Base-by-base conservation (phyloP, 2,888 invertebrate genomes). In the Tenthredo scrophulariae region DNA sequence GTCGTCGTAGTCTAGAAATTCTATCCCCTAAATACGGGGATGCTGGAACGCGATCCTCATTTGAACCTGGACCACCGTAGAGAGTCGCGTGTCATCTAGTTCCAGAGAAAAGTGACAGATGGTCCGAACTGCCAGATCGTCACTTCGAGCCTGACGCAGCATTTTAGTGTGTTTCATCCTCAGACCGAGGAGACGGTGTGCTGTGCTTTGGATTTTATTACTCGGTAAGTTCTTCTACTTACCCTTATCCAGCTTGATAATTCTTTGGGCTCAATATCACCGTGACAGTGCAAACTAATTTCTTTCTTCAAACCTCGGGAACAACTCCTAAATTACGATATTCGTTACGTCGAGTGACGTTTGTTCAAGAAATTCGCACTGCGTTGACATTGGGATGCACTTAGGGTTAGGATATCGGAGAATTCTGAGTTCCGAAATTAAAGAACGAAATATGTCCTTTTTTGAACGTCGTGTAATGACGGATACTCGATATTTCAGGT, bases 1-100 rank as follows among this genome's bases (percentile, higher is more conserved):
- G 86, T 88, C 90, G 88, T 89, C 89, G 87, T 87, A 86, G 85
- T 86, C 87, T 86, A 85, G 87, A 87, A 87, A 87, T 91, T 89
- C 90, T 85, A 85, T 74, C 89, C 91, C 92, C 92, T 92, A 92
- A 92, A 93, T 92, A 93, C 90, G 86, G 87, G 87, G 90, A 88
- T 91, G 91, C 92, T 91, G 91, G 89, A 86, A 87, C 88, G 72
- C 87, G 88, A 88, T 86, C 87, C 90, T 92, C 93, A 93, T 91
- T 93, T 92, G 90, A 92, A 92, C 92, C 90, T 90, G 84, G 84
- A 72, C 75, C 84, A 46, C 58, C 65, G 83, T 83, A 29, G 33
- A 67, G 83, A 77, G 77, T 80, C 58, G 26, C 83, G 83, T 46
- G 67, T 83, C 67, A 46, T 50, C 67, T 65, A 29, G 67, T 67